Conservation (phyloP, 2,797 vertebrate species). For the Tachyglossus aculeatus region DNA sequence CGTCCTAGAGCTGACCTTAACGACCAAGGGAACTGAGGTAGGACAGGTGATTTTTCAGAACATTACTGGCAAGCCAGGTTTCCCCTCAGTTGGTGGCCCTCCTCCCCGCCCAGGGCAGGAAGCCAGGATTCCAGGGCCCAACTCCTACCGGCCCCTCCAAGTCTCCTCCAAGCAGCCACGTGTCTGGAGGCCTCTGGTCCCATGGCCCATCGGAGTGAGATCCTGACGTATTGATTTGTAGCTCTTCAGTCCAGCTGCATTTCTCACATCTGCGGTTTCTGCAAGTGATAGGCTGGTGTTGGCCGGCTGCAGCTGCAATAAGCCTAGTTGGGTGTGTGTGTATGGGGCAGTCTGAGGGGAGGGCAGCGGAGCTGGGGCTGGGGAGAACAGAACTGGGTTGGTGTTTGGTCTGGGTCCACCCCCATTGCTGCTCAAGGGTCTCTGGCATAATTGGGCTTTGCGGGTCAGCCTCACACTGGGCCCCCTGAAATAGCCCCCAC, state of each 20-base stretch:
- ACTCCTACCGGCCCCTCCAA: not conserved
- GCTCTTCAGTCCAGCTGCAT: not conserved
- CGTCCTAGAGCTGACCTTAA: too few species aligned
- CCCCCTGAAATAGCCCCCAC: too few species aligned
- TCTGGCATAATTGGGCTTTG: too few species aligned
- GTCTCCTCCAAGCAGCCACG: slow-evolving; percentile 25
- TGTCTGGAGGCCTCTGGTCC: slow-evolving; percentile 21
- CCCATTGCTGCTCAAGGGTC: too few species aligned
- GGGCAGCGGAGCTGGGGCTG: too few species aligned
- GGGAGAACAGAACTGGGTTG: too few species aligned
- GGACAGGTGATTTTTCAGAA: too few species aligned
- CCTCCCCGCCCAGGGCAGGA: slow-evolving; percentile 6
- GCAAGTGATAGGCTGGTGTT: slow-evolving; percentile 32
- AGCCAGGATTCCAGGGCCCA: not conserved
- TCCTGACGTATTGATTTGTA: not conserved
- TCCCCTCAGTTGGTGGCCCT: not conserved
- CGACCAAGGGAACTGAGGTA: too few species aligned
- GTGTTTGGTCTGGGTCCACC: too few species aligned
- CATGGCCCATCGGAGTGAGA: not conserved
- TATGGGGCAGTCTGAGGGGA: not conserved
- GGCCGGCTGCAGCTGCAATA: not conserved
- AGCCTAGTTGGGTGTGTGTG: not conserved
- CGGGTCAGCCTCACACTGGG: too few species aligned
- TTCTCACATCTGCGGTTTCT: slow-evolving; percentile 35
- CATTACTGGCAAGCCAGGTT: not conserved